Conservation (phyloP, 2,797 vertebrate genomes). For the Anguilla anguilla region DNA sequence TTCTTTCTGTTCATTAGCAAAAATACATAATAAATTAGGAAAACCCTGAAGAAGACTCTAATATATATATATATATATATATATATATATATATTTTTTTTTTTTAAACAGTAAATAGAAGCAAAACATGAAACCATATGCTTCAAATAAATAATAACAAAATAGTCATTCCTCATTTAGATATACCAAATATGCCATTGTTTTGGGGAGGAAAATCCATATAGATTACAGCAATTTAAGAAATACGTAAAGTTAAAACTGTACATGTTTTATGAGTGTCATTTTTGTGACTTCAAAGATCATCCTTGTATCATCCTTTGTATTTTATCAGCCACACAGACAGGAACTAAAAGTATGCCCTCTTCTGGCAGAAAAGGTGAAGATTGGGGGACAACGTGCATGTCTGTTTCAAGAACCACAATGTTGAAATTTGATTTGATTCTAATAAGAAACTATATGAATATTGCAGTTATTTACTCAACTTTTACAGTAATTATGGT, state of each 20-base stretch:
- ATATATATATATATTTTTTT: too few species aligned
- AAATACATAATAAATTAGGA: not conserved
- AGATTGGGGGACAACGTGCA: not conserved
- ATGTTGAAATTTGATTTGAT: slow-evolving; percentile 6
- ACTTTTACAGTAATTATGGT: not conserved
- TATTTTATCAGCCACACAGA: not conserved
- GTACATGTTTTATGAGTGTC: not conserved
- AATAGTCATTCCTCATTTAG: not conserved
- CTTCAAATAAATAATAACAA: not conserved
- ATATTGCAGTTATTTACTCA: not conserved
- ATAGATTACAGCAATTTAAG: not conserved
- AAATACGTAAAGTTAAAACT: not conserved
- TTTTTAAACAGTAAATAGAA: too few species aligned
- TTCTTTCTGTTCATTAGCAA: not conserved
- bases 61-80: too few species aligned
- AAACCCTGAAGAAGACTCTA: too few species aligned
- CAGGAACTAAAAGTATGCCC: slow-evolving; percentile 40
- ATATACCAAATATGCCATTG: not conserved
- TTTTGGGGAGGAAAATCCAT: not conserved
- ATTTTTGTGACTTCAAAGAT: not conserved
- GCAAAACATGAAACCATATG: not conserved
- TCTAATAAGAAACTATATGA: not conserved
- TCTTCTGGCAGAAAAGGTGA: slow-evolving; percentile 43
- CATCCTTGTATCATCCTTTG: not conserved
- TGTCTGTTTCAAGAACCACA: not conserved